Conservation (phyloP, 2,888 invertebrate genomes). For the Lamellibrachia columna region DNA sequence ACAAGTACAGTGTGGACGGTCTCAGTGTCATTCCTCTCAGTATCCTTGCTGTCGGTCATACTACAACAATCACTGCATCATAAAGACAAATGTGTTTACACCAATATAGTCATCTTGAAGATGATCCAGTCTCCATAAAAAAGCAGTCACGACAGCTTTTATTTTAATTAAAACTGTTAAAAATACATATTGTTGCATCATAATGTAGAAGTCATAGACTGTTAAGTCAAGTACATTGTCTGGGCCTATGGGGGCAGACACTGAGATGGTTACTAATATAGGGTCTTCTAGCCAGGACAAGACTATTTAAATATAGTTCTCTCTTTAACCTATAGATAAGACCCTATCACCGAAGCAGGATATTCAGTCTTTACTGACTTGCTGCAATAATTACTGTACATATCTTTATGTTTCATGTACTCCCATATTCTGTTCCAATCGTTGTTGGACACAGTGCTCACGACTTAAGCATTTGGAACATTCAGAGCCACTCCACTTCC, state of each 20-base stretch:
- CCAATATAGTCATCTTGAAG: not conserved
- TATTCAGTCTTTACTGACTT: too few species aligned
- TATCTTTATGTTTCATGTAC: too few species aligned
- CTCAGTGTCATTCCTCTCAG: constrained; percentile 61
- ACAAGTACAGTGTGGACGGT: constrained; percentile 62
- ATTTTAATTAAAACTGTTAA: not conserved
- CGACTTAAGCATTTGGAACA: not conserved
- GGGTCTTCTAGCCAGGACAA: too few species aligned
- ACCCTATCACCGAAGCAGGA: too few species aligned
- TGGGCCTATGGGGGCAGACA: too few species aligned
- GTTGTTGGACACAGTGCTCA: not conserved
- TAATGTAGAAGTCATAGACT: too few species aligned
- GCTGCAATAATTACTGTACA: too few species aligned
- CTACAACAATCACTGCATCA: not conserved
- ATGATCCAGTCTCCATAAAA: not conserved
- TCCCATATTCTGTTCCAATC: too few species aligned
- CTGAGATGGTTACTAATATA: too few species aligned
- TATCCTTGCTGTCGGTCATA: constrained; percentile 50
- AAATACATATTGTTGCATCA: not conserved
- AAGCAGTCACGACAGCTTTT: not conserved
- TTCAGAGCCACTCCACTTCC: not conserved
- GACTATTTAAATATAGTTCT: too few species aligned
- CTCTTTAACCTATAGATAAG: too few species aligned
- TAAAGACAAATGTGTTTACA: not conserved
- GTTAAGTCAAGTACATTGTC: too few species aligned